A percentile compares a stretch with the other conserved stretches of the same genome.
These are phyloP conservation scores for Ailuropoda melanoleuca DNA, from an alignment of 2,113 vertebrate genomes.

Conservation along the genomic window DNA sequence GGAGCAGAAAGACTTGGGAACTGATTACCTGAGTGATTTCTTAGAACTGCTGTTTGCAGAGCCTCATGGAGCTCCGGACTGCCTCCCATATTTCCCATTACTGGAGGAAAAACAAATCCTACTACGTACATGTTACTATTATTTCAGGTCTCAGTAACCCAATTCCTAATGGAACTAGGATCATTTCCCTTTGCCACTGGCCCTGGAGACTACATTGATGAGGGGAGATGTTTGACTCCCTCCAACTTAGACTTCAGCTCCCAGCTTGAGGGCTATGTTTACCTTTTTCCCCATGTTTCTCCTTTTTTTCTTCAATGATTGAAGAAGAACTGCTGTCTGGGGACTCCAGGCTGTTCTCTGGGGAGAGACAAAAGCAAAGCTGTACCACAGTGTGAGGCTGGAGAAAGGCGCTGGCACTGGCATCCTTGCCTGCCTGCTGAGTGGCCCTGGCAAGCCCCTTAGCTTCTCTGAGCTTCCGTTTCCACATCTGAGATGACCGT, in stretches of 20 bases:
- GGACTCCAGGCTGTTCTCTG: conserved; percentile 20
- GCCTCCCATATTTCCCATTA: not conserved
- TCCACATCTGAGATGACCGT: not conserved
- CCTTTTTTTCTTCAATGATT: not conserved
- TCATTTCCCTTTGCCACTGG: no score
- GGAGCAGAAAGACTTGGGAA: not conserved
- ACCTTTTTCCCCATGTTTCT: not conserved
- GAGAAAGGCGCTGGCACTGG: not conserved
- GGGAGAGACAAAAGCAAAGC: not conserved
- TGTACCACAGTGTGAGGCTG: accelerated
- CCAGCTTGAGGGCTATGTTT: not conserved
- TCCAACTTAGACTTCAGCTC: not conserved
- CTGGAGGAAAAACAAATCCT: not conserved
- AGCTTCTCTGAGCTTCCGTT: not conserved
- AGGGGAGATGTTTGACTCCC: not conserved
- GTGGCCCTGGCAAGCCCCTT: not conserved
- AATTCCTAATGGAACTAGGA: not conserved
- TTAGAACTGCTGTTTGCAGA: not conserved
- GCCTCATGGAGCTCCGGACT: not conserved
- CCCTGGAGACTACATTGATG: not conserved
- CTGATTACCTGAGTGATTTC: no score
- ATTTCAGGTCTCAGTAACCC: not conserved
- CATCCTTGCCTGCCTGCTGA: not conserved
- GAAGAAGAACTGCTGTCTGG: not conserved
- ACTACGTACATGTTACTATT: not conserved